Evolutionary conservation across 2,888 invertebrate genomes (phyloP), one percentile per base, ranked within the genome.

Genomic region (Leuctra nigra): DNA sequence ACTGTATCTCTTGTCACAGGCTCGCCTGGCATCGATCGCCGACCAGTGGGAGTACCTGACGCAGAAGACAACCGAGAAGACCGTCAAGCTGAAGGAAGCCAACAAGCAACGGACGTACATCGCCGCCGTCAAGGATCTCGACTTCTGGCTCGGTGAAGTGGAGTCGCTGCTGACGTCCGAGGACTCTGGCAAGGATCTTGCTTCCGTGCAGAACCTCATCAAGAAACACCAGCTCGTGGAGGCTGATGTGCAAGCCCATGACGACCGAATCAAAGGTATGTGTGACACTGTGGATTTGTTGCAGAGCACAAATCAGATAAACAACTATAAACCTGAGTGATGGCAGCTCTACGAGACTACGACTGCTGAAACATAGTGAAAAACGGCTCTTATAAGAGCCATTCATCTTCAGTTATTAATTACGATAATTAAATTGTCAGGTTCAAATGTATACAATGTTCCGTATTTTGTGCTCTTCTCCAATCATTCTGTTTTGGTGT

Each of bases 101-200:
- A 99, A 98, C 75, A 94, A 97, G 70, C 99, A 99, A 72, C 85
- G 98, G 63, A 96, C 96, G 0, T 99, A 98, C 78, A 98, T 99
- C 74, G 99, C 99, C 58, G 98, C 95, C 35, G 97, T 99, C 61
- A 99, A 99, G 75, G 99, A 99, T 76, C 83, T 99, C 63, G 99
- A 99, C 77, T 99, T 99, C 77, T 99, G 99, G 99, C 84, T 99
- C 56, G 98, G 98, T 66, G 98, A 99, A 81, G 96, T 97, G 60
- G 97, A 97, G 70, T 93, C 93, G 71, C 77, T 98, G 61, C 73
- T 98, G 65, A 93, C 93, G 2, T 93, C 92, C 25, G 97, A 98
- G 71, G 98, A 98, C 75, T 90, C 94, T 47, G 98, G 98, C 62
- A 98, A 97, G 73, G 99, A 99, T 76, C 78, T 99, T 64, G 94